Conservation (phyloP, 1,140 invertebrate genomes). For the Chlorops oryzae region DNA sequence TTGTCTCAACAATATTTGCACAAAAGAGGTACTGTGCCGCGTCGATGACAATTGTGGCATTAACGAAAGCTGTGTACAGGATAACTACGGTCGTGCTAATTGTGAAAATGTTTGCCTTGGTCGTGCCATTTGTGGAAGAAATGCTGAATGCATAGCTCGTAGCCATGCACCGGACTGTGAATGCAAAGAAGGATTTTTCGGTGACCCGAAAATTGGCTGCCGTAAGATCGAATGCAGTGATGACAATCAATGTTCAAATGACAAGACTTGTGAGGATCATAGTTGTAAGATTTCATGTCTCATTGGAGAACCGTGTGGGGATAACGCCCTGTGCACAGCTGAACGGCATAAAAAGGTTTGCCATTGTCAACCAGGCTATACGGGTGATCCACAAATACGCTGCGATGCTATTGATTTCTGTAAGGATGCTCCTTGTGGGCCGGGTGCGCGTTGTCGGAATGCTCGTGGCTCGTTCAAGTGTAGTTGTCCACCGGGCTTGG, state of each 20-base stretch:
- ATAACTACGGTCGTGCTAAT: constrained; percentile 62
- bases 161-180: constrained; percentile 67
- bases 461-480: constrained; percentile 75
- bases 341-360: constrained; percentile 70
- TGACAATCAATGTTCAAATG: constrained; percentile 68
- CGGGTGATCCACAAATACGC: constrained; percentile 64
- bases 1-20: constrained; percentile 75
- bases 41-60: constrained; percentile 62
- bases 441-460: constrained; percentile 75
- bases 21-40: constrained; percentile 68
- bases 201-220: constrained; percentile 71
- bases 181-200: constrained; percentile 72
- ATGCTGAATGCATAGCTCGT: constrained; percentile 66
- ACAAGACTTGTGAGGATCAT: constrained; percentile 72
- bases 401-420: constrained; percentile 77
- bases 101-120: constrained; percentile 66
- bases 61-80: constrained; percentile 62
- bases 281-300: constrained; percentile 81
- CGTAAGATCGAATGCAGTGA: constrained; percentile 67
- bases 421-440: constrained; percentile 69
- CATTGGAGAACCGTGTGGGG: constrained; percentile 70
- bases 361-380: constrained; percentile 79
- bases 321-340: constrained; percentile 75
- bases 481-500: constrained; percentile 65
- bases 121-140: constrained; percentile 66